Evolutionary conservation across 2,888 invertebrate genomes (phyloP).

Genomic region (Euphydryas editha): DNA sequence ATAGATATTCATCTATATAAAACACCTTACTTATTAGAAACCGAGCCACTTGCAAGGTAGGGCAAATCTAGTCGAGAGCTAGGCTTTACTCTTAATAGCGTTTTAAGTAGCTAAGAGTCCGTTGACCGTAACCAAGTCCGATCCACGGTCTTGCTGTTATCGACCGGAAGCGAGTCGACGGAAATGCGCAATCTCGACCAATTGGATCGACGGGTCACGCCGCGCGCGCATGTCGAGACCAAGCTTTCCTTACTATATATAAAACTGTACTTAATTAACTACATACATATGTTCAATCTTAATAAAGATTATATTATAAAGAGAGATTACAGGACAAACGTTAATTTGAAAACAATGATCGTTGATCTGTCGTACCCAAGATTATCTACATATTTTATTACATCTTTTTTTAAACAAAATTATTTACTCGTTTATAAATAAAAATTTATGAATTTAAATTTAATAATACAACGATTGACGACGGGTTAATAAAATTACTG

Average conservation of each 20-base stretch:
- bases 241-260: constrained; percentile 49
- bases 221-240: constrained; percentile 70
- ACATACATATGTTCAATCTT: neutral
- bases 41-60: constrained; percentile 10
- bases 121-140: constrained; percentile 71
- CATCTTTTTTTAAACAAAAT: too few relatives aligned
- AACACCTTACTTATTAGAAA: neutral
- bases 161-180: constrained; percentile 76
- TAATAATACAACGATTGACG: too few relatives aligned
- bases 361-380: too few relatives aligned
- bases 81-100: constrained; percentile 29
- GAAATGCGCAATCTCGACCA: constrained; percentile 82
- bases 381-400: too few relatives aligned
- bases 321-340: neutral
- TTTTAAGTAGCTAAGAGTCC: constrained; percentile 53
- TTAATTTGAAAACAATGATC: neutral
- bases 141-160: constrained; percentile 73
- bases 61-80: constrained; percentile 27
- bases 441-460: too few relatives aligned
- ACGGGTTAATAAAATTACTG: too few relatives aligned
- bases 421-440: too few relatives aligned
- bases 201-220: constrained; percentile 79
- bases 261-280: neutral
- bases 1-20: too few relatives aligned
- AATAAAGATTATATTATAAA: too few relatives aligned